A percentile compares a stretch with the other conserved stretches of the same genome.
Evolutionary conservation across 2,113 vertebrate species (phyloP).

Genomic region (Numida meleagris): DNA sequence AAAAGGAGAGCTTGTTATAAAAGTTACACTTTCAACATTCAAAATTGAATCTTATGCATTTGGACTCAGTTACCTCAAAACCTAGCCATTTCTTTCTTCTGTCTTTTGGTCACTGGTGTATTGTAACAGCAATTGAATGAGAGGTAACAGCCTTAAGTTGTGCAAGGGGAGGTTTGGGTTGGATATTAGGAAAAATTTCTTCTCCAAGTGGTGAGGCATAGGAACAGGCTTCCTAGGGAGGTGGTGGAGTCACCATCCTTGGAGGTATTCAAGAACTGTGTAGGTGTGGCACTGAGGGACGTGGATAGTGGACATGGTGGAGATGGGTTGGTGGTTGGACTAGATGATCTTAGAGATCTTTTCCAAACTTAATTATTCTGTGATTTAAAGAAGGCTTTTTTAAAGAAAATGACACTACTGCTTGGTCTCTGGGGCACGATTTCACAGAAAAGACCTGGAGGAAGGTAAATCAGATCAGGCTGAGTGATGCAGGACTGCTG

Average conservation of each 20-base stretch:
- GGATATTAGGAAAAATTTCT: too few relatives aligned
- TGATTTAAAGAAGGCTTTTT: neutral
- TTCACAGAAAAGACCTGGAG: neutral
- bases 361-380: too few relatives aligned
- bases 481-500: neutral
- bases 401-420: fast-evolving
- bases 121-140: neutral
- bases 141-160: too few relatives aligned
- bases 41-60: neutral
- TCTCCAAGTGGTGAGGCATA: too few relatives aligned
- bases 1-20: neutral
- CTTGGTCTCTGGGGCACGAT: neutral
- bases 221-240: too few relatives aligned
- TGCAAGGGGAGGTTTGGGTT: too few relatives aligned
- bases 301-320: too few relatives aligned
- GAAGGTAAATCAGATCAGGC: fast-evolving
- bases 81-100: neutral
- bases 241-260: too few relatives aligned
- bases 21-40: neutral
- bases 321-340: too few relatives aligned
- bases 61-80: neutral
- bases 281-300: too few relatives aligned
- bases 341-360: too few relatives aligned
- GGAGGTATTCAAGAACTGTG: too few relatives aligned
- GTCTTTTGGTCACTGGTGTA: neutral